phyloP scores from a whole-genome alignment of 2,888 invertebrate species.

The Dolichomitus sp. region DNA sequence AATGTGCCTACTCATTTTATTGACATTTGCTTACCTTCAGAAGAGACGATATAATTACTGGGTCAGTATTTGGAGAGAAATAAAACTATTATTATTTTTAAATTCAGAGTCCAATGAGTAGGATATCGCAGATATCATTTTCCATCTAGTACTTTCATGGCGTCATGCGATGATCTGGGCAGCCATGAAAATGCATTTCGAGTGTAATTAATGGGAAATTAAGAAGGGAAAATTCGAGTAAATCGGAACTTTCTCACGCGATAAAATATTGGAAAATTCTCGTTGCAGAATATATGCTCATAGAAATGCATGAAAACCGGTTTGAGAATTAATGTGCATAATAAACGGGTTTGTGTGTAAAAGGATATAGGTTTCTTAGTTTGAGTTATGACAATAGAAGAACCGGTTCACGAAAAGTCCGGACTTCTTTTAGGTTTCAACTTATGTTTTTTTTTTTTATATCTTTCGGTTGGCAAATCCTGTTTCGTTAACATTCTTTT shows the following conservation, averaged over 20 bases:
- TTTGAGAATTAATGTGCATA: conserved; percentile 38
- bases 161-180: neutral
- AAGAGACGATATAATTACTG: neutral
- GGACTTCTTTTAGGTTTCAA: conserved; percentile 3
- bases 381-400: conserved; percentile 51
- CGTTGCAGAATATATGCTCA: conserved; percentile 33
- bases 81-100: neutral
- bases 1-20: neutral
- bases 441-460: conserved; percentile 24
- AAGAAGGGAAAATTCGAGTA: conserved; percentile 1
- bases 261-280: conserved; percentile 30
- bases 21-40: neutral
- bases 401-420: conserved; percentile 57
- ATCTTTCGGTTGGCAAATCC: conserved; percentile 9
- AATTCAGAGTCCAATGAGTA: neutral
- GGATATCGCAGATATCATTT: neutral
- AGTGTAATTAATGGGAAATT: neutral
- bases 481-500: conserved; percentile 8
- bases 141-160: neutral
- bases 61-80: neutral
- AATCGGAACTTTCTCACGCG: conserved; percentile 19
- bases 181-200: neutral
- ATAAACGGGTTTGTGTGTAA: conserved; percentile 47
- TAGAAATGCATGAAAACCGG: conserved; percentile 56
- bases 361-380: conserved; percentile 3